Evolutionary conservation across 2,888 invertebrate genomes (phyloP), one percentile per base, ranked within the genome.

Genomic region (Drosophila maculinotata): DNA sequence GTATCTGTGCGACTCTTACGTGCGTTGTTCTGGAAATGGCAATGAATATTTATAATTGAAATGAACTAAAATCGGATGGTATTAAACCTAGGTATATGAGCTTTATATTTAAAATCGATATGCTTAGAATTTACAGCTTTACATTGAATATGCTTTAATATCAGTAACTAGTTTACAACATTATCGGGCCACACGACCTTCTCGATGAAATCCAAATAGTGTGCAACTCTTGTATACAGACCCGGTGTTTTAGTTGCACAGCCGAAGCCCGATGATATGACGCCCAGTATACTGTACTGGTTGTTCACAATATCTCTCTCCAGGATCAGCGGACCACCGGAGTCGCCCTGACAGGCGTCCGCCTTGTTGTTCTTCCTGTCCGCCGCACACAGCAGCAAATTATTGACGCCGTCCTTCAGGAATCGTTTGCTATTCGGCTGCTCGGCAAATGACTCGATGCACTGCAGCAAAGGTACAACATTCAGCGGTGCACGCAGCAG

Each of bases 321-420:
- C 2, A 80, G 44, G 38, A 87, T 78, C 31, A 91, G 56, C 1
- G 91, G 91, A 0, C 91, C 91, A 1, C 91, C 91, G 0, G 90
- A 90, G 45, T 91, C 90, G 1, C 91, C 91, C 41, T 79, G 70
- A 30, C 91, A 91, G 7, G 91, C 86, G 57, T 91, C 91, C n/a
- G 63, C 67, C 52, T 66, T 79, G 2, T 45, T 45, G 0, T 8
- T 4, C 5, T 33, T 66, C 0, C 39, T 65, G 23, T 90, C 90
- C 0, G 65, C 69, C 3, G 90, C 89, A 54, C 90, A 90, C 7
- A 90, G 4, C 47, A 84, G 72, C 1, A 79, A 56, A 0, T 60
- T 38, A 10, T 62, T 69, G 8, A 90, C 60, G 14, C 90, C 90
- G 0, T 64, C 10, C 6, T 69, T 36, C 3, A 89, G 67, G 10